These are phyloP conservation scores for Sceloporus tristichus DNA, from an alignment of 2,113 vertebrate genomes.

Conservation along the genomic window DNA sequence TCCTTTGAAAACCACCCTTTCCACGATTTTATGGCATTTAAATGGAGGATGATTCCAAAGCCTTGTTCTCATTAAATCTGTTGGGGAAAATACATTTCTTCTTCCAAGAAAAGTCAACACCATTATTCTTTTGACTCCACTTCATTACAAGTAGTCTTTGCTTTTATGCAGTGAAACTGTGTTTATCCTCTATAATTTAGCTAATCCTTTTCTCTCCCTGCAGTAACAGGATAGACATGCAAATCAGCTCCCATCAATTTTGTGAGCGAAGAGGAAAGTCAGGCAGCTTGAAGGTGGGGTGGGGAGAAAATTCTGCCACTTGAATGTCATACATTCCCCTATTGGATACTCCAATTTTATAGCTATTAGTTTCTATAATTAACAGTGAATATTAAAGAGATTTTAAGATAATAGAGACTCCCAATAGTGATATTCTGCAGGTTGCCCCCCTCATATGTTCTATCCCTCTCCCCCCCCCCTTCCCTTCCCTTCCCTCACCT, in stretches of 20 bases:
- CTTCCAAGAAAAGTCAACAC: conserved; percentile 23
- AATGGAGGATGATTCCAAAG: conserved; percentile 14
- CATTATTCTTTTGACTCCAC: conserved; percentile 32
- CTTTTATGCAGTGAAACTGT: conserved; percentile 36
- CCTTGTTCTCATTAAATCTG: not conserved
- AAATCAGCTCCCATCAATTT: conserved; percentile 43
- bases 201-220: conserved; percentile 44
- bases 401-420: conserved; percentile 38
- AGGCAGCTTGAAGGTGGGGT: not conserved
- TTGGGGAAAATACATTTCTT: conserved; percentile 33
- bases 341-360: conserved; percentile 49
- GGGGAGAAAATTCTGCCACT: conserved; percentile 5
- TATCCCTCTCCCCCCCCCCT: not conserved
- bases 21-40: conserved; percentile 20
- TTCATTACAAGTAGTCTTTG: conserved; percentile 48
- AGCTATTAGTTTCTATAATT: conserved; percentile 58
- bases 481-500: conserved; percentile 15
- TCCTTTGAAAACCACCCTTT: conserved; percentile 10
- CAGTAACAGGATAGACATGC: conserved; percentile 14
- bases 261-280: conserved; percentile 31
- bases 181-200: conserved; percentile 56
- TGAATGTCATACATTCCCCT: conserved; percentile 55
- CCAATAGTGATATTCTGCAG: conserved; percentile 44
- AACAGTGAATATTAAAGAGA: conserved; percentile 53
- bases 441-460: not conserved